Percentiles rank a stretch among this genome's conserved stretches.
Conservation (phyloP, 2,797 vertebrate genomes). For the Chelidonichthys spinosus region DNA sequence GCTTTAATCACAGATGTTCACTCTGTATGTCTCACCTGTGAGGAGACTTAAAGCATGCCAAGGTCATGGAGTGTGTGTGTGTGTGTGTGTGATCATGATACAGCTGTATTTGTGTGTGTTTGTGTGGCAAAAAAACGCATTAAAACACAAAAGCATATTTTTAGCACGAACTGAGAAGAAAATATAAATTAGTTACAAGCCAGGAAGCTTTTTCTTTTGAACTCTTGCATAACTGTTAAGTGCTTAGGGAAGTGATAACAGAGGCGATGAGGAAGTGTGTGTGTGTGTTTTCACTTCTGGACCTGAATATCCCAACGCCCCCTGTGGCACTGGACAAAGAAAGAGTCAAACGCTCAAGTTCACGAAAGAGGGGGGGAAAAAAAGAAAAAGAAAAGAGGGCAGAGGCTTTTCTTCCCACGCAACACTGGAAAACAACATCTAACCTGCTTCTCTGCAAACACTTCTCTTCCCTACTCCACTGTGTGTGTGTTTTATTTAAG, state of each 20-base stretch:
- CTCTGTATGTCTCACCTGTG: slow-evolving; percentile 48
- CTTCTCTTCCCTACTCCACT: slow-evolving; percentile 10
- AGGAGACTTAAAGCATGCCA: slow-evolving; percentile 35
- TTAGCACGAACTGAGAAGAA: slow-evolving; percentile 17
- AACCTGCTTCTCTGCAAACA: slow-evolving; percentile 23
- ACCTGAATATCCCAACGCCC: slow-evolving; percentile 76
- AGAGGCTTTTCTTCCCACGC: slow-evolving; percentile 57
- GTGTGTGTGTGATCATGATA: slow-evolving; percentile 33
- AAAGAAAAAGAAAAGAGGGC: slow-evolving; percentile 19
- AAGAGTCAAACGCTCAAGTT: slow-evolving; percentile 57
- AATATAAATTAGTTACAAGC: slow-evolving; percentile 44
- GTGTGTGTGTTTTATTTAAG: background rate
- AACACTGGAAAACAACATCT: slow-evolving; percentile 19
- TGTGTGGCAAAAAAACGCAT: slow-evolving; percentile 1
- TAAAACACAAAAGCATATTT: background rate
- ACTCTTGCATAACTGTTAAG: slow-evolving; percentile 48
- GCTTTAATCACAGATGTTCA: slow-evolving; percentile 20
- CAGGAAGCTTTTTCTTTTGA: slow-evolving; percentile 36
- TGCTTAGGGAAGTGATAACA: slow-evolving; percentile 50
- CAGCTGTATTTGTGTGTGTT: slow-evolving; percentile 1
- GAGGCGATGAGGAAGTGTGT: slow-evolving; percentile 58
- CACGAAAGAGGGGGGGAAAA: slow-evolving; percentile 16
- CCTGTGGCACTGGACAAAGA: slow-evolving; percentile 70
- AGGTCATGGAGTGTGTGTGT: slow-evolving; percentile 45
- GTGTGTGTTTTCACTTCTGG: slow-evolving; percentile 58